These are phyloP conservation scores for Parasteatoda tepidariorum DNA, from an alignment of 1,140 invertebrate genomes.

Conservation along the genomic window DNA sequence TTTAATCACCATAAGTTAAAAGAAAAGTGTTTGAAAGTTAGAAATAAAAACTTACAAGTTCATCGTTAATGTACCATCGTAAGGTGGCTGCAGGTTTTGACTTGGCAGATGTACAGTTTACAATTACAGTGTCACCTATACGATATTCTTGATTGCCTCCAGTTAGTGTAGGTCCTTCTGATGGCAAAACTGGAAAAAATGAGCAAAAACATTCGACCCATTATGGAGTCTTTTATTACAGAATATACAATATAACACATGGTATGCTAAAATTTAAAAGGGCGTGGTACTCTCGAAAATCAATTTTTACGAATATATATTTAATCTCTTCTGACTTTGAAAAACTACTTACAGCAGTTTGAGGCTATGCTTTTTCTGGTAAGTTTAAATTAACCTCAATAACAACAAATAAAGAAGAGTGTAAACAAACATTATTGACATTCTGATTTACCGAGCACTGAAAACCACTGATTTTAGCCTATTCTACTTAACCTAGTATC, in stretches of 20 bases:
- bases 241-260: slow-evolving; percentile 4
- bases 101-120: slow-evolving; percentile 65
- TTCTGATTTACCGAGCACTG: too few species aligned
- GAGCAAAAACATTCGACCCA: slow-evolving; percentile 44
- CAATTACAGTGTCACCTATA: slow-evolving; percentile 63
- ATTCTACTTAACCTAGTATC: too few species aligned
- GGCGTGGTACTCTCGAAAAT: neutral
- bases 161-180: slow-evolving; percentile 62
- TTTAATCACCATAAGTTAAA: too few species aligned
- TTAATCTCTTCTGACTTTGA: too few species aligned
- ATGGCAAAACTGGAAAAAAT: slow-evolving; percentile 62
- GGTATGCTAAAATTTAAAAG: neutral
- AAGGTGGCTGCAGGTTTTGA: slow-evolving; percentile 65
- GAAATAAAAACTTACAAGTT: slow-evolving; percentile 62
- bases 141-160: slow-evolving; percentile 59
- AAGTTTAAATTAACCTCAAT: too few species aligned
- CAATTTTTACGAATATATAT: too few species aligned
- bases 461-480: too few species aligned
- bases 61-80: slow-evolving; percentile 65
- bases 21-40: too few species aligned
- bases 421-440: too few species aligned
- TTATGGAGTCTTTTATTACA: slow-evolving; percentile 25
- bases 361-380: too few species aligned
- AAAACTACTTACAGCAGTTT: too few species aligned
- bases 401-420: too few species aligned